phyloP scores from a whole-genome alignment of 64 coral and sea anemone genomes.

The Actinia tenebrosa region DNA sequence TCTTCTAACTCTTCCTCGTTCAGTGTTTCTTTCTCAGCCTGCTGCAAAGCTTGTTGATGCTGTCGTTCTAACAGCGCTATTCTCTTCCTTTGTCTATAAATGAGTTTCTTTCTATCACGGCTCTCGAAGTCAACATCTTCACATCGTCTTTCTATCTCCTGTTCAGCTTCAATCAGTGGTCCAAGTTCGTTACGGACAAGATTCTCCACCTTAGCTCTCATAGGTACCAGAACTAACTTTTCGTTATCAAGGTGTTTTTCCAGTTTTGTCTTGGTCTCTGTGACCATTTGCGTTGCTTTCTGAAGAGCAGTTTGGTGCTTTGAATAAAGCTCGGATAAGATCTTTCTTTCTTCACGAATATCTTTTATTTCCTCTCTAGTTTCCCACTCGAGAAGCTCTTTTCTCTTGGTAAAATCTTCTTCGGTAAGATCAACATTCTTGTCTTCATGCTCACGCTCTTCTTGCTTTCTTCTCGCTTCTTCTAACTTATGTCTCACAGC shows the following conservation, averaged over 20 bases:
- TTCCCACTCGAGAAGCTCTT: slow-evolving; percentile 85
- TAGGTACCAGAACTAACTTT: slow-evolving; percentile 64
- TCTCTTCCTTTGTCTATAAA: slow-evolving; percentile 84
- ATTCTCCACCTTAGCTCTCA: slow-evolving; percentile 75
- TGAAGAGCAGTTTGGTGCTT: slow-evolving; percentile 88
- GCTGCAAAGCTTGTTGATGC: slow-evolving; percentile 91
- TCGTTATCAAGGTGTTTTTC: slow-evolving; percentile 92
- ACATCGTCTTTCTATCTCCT: slow-evolving; percentile 81
- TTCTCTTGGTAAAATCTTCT: slow-evolving; percentile 92
- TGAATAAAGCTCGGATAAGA: slow-evolving; percentile 68
- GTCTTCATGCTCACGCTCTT: slow-evolving; percentile 86
- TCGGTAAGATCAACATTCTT: slow-evolving; percentile 83
- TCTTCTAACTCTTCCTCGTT: slow-evolving; percentile 97
- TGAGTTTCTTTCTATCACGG: slow-evolving; percentile 88
- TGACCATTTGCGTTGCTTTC: slow-evolving; percentile 93
- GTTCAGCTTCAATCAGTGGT: slow-evolving; percentile 81
- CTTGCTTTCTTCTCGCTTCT: slow-evolving; percentile 79
- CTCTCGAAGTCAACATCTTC: slow-evolving; percentile 89
- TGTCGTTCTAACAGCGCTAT: slow-evolving; percentile 91
- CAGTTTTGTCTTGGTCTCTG: slow-evolving; percentile 90
- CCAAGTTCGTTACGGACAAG: slow-evolving; percentile 91
- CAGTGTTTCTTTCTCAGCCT: slow-evolving; percentile 95
- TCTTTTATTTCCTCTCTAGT: slow-evolving; percentile 95
- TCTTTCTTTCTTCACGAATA: slow-evolving; percentile 94
- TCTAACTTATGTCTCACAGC: slow-evolving; percentile 83